A percentile compares a stretch with the other conserved stretches of the same genome.
Evolutionary conservation across 2,797 vertebrate genomes (phyloP).

Genomic region (Xiphophorus birchmanni): DNA sequence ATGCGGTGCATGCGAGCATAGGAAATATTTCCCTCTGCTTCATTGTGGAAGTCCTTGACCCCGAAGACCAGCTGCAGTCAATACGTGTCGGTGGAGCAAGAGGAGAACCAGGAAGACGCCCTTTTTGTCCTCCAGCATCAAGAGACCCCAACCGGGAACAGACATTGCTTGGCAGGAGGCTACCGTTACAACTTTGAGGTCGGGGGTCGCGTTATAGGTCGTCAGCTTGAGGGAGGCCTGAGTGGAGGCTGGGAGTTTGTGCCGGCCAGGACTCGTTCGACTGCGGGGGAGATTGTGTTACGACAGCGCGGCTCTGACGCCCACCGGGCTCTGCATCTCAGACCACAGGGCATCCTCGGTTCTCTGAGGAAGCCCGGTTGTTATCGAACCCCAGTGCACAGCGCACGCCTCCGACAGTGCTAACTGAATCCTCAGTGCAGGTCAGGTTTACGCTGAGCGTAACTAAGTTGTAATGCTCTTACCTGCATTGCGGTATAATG

Average conservation of each 20-base stretch:
- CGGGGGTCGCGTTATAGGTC: conserved; percentile 56
- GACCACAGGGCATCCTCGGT: conserved; percentile 71
- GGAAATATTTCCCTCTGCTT: conserved; percentile 54
- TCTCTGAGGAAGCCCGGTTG: conserved; percentile 63
- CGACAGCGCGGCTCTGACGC: conserved; percentile 48
- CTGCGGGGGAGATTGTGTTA: conserved; percentile 59
- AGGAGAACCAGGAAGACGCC: conserved; percentile 59
- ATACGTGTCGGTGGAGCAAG: conserved; percentile 67
- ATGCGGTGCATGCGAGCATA: conserved; percentile 42
- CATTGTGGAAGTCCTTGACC: conserved; percentile 63
- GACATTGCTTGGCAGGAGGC: conserved; percentile 60
- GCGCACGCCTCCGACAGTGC: conserved; percentile 48
- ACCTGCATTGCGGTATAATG: conserved; percentile 36
- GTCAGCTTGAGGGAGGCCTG: conserved; percentile 61
- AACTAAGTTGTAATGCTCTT: conserved; percentile 34
- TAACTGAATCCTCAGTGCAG: conserved; percentile 61
- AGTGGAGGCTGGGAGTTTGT: conserved; percentile 45
- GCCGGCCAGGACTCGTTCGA: conserved; percentile 52
- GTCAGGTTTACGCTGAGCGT: conserved; percentile 59
- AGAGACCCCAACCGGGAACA: conserved; percentile 52
- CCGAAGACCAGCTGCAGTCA: conserved; percentile 50
- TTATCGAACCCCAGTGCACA: conserved; percentile 62
- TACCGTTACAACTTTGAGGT: conserved; percentile 51
- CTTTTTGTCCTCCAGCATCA: conserved; percentile 43
- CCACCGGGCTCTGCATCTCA: conserved; percentile 45